A percentile compares a stretch with the other conserved stretches of the same genome.
phyloP scores from a whole-genome alignment of 2,113 vertebrate species.

The Neolamprologus devosi region DNA sequence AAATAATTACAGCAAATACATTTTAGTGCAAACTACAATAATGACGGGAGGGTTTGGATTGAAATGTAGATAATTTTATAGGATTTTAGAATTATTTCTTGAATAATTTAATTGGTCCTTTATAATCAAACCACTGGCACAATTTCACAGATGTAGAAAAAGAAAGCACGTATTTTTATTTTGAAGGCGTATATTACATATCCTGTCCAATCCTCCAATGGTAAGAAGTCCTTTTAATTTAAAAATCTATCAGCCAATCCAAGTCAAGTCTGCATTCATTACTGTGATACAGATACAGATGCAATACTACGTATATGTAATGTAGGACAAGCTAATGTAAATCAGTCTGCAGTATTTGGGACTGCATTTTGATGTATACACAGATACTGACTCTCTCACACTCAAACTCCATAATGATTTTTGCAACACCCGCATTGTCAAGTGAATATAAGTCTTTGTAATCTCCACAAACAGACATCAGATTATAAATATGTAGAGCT shows the following conservation, averaged over 20 bases:
- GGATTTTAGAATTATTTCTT: not conserved
- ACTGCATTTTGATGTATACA: not conserved
- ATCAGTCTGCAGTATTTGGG: not conserved
- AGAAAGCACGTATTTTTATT: not conserved
- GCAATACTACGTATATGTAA: too few relatives aligned
- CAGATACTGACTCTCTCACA: not conserved
- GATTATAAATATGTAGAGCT: not conserved
- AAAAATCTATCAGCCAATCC: not conserved
- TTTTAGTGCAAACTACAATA: not conserved
- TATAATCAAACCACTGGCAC: not conserved
- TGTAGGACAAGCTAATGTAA: not conserved
- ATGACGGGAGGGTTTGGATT: not conserved
- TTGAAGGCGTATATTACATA: not conserved
- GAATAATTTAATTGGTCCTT: not conserved
- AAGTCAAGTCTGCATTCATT: not conserved
- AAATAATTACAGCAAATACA: constrained; percentile 7
- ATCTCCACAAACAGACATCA: not conserved
- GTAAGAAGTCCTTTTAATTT: not conserved
- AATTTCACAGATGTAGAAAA: not conserved
- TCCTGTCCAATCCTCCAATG: not conserved
- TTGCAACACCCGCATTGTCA: not conserved
- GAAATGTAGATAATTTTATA: not conserved
- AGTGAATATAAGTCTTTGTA: not conserved
- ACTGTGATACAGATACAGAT: not conserved
- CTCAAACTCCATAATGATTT: not conserved